Base-by-base conservation (phyloP, 2,888 invertebrate species). In the Brenthis ino region DNA sequence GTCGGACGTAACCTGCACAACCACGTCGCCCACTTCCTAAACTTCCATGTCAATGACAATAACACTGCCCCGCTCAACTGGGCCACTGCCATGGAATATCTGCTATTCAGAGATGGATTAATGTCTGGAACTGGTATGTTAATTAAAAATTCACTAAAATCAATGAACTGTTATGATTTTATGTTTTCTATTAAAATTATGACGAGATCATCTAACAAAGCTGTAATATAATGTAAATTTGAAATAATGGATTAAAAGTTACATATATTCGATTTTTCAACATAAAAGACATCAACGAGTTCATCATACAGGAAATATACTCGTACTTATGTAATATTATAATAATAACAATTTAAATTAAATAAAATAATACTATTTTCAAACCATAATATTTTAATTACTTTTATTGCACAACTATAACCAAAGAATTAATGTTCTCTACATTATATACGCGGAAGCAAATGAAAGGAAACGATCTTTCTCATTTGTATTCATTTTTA, bases 61-160 rank as follows among this genome's bases (percentile, higher is more conserved):
- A 96, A 97, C 80, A 97, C 97, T 0, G 94, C 96, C 0, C 96
- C 97, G 0, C 93, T 97, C n/a, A 97, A 97, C 87, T 97, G 97
- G 97, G 97, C 97, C 20, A 97, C 97, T 0, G 97, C 97, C 2
- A 97, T 97, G 97, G 98, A 98, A 84, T 98, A 97, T 79, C 87
- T 98, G 43, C 94, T 98, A 13, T 97, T 97, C 88, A 94, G 97
- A 67, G 97, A 98, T 83, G 97, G 97, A 2, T 93, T 97, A 0
- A 97, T 98, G 97, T 97, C 97, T 14, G 97, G 97, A 24, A 97
- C 97, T 55, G 97, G 97, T 91, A 77, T 72, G 77, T 43, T 43
- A 1, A 2, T 11, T 43, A 8, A 11, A 43, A 43, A 43, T 11
- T 1, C 11, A 11, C 2, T 43, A 11, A 43, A 11, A 8, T 11